Percentiles rank a stretch among this genome's conserved stretches.
Conservation (phyloP, 1,140 invertebrate species). For the honey bee (Apis mellifera) region Amel_HAv3.1 CM009931.2:6752501-6753000, state of each 20-base stretch:
- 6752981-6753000: constrained; percentile 21
- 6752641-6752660: neutral
- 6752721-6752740: neutral
- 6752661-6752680: too few relatives aligned
- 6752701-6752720: too few relatives aligned
- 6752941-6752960: neutral
- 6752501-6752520: neutral
- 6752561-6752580: too few relatives aligned
- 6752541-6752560: neutral
- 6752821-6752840: neutral
- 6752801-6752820: neutral
- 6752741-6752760: too few relatives aligned
- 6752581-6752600: too few relatives aligned
- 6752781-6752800: neutral
- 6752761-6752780: too few relatives aligned
- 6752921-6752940: constrained; percentile 13
- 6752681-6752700: neutral
- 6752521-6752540: neutral
- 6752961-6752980: constrained; percentile 4
- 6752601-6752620: neutral
- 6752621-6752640: too few relatives aligned
- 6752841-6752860: neutral
- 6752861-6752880: neutral
- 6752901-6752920: constrained; percentile 22
- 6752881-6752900: neutral